These are phyloP conservation scores for Sebastes trivittatus DNA, from an alignment of 2,797 vertebrate species.

Conservation along the genomic window DNA sequence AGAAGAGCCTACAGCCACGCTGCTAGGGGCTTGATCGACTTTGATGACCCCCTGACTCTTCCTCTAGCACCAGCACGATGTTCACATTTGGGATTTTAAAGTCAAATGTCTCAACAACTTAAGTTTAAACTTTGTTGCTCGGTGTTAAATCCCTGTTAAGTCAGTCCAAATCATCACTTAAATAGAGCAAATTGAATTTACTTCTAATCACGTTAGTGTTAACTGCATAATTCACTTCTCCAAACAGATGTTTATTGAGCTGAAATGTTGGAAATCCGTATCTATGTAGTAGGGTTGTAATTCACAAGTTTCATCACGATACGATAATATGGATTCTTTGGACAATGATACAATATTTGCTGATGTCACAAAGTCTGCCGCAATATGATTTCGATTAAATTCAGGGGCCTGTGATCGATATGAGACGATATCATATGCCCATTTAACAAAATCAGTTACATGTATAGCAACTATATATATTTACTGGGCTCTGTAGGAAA, in stretches of 20 bases:
- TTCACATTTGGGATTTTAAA: neutral
- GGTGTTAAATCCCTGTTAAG: neutral
- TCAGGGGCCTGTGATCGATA: too few species aligned
- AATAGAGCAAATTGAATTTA: neutral
- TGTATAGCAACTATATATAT: too few species aligned
- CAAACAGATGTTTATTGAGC: neutral
- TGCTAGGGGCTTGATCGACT: neutral
- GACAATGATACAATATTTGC: too few species aligned
- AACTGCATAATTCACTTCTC: neutral
- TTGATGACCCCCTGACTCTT: neutral
- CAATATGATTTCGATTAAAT: too few species aligned
- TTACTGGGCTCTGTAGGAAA: too few species aligned
- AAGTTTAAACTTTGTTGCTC: neutral
- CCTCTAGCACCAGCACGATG: neutral
- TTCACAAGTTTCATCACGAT: too few species aligned
- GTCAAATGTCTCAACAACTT: neutral
- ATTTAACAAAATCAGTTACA: too few species aligned
- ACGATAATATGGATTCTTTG: too few species aligned
- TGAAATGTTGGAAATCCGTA: neutral
- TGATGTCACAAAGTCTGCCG: too few species aligned
- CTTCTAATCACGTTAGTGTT: neutral
- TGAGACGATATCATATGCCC: too few species aligned
- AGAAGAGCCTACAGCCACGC: neutral
- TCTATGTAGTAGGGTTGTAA: neutral
- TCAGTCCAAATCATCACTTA: neutral